Conservation (phyloP, 2,797 vertebrate species). For the Brachyalestes nurse region DNA sequence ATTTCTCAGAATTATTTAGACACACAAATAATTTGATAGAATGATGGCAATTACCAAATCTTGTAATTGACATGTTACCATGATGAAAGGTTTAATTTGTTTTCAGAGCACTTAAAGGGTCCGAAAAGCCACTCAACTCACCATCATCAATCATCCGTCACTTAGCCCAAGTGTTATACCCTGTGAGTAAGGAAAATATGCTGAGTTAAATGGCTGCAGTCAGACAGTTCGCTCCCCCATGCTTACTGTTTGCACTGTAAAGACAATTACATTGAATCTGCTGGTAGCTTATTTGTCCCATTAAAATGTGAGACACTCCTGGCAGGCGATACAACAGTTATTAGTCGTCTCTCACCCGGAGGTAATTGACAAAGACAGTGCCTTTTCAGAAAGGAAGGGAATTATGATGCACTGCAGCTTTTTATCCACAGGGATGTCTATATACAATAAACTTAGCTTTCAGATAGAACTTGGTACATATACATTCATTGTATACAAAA, state of each 20-base stretch:
- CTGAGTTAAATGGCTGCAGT: slow-evolving; percentile 68
- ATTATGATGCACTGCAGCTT: slow-evolving; percentile 4
- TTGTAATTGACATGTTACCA: slow-evolving; percentile 79
- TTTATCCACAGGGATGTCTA: not conserved
- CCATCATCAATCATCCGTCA: slow-evolving; percentile 85
- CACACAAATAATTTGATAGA: slow-evolving; percentile 81
- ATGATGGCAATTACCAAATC: slow-evolving; percentile 82
- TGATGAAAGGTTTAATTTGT: slow-evolving; percentile 87
- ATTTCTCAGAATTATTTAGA: slow-evolving; percentile 83
- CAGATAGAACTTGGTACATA: too few relatives aligned
- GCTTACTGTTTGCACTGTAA: slow-evolving; percentile 70
- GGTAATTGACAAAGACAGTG: slow-evolving; percentile 60
- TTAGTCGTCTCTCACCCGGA: slow-evolving; percentile 35
- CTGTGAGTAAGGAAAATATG: slow-evolving; percentile 76
- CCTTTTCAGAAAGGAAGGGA: slow-evolving; percentile 30
- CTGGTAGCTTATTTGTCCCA: slow-evolving; percentile 66
- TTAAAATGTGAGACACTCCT: slow-evolving; percentile 57
- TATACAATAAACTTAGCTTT: not conserved
- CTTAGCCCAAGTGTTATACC: slow-evolving; percentile 76
- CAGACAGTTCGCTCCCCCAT: slow-evolving; percentile 66
- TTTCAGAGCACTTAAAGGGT: slow-evolving; percentile 82
- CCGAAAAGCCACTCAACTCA: slow-evolving; percentile 76
- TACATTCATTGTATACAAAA: too few relatives aligned
- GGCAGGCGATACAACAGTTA: slow-evolving; percentile 49
- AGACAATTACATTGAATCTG: slow-evolving; percentile 71